Base-by-base conservation (phyloP, 35 echinoderm and acorn worm species). In the Apostichopus californicus region DNA sequence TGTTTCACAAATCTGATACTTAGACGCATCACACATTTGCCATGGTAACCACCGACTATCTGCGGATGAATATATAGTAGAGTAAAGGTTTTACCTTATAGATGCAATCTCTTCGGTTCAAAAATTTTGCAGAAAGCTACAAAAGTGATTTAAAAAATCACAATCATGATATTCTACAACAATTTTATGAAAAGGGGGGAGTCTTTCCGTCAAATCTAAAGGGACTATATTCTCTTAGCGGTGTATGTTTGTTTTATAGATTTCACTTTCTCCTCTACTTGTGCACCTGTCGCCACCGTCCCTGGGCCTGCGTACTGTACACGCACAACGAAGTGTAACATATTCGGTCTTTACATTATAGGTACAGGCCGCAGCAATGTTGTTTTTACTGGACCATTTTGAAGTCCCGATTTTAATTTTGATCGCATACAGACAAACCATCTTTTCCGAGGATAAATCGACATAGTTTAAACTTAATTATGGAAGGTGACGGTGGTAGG, bases 401-500 rank as follows among this genome's bases (percentile, higher is more conserved):
- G 34, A 46, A 46, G 34, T 46, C 58, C 58, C 58, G 8, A 61
- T 9, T 61, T 61, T 61, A 61, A 61, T 11, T 61, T 12, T 8
- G 15, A 15, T 73, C 11, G 11, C 5, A 15, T 15, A 17, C 5
- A 73, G 70, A 73, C 70, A 73, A 17, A 73, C 2, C n/a, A 73
- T n/a, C n/a, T 22, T 75, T 7, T 18, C 71, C 14, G 71, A 75
- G 71, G 0, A 22, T 18, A 68, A 18, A 68, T 18, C 64, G 20
- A n/a, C 21, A 75, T 4, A 13, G 4, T 75, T 75, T 18, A 18
- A 75, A 75, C 13, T 75, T 2, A 24, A 75, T 20, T 21, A 89
- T 89, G 86, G 86, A 89, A 89, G 86, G 86, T 20, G 86, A 89
- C 6, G 86, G 64, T 58, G 95, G 94, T 79, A 79, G 55, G 23